Base-by-base conservation (phyloP, 2,888 invertebrate genomes). In the Parnassius smintheus region DNA sequence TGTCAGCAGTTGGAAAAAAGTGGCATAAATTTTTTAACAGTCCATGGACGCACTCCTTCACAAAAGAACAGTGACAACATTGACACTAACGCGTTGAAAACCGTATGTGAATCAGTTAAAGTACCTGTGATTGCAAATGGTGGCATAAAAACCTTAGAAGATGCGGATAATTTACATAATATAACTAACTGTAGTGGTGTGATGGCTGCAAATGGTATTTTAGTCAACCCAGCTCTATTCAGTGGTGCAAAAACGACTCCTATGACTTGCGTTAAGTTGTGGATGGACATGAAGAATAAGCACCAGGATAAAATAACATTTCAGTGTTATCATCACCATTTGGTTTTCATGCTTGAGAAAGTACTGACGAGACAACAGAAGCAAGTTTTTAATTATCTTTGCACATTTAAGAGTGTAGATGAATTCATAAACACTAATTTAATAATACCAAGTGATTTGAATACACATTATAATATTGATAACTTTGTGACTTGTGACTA, bases 61-160 rank as follows among this genome's bases (percentile, higher is more conserved):
- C 96, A 98, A 79, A 94, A 96, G 82, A 93, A 93, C 73, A 95
- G 95, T 59, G 95, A 95, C 61, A 93, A 94, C 58, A 93, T 96
- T 11, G 94, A 98, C 82, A 76, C 93, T 41, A 93, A 94, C 13
- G 94, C 95, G 41, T 93, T 99, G 64, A 93, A 93, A 74, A 88
- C 94, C 51, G 94, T 98, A 12, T 95, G 94, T 71, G 93, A 95
- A 59, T 93, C 93, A 68, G 83, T 98, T n/a, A 80, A 83, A 49
- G 89, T 99, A 69, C 99, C 99, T 1, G 91, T 99, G 0, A 93
- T 99, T 69, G 98, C 97, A 0, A 99, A 99, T 91, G 99, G 99
- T 48, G 98, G 98, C 74, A 92, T 98, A 0, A 96, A 94, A 74
- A 93, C 92, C 55, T 86, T 96, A 64, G 80, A 93, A n/a, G 96